Conservation (phyloP, 2,888 invertebrate species). For the Drosophila mercatorum region DNA sequence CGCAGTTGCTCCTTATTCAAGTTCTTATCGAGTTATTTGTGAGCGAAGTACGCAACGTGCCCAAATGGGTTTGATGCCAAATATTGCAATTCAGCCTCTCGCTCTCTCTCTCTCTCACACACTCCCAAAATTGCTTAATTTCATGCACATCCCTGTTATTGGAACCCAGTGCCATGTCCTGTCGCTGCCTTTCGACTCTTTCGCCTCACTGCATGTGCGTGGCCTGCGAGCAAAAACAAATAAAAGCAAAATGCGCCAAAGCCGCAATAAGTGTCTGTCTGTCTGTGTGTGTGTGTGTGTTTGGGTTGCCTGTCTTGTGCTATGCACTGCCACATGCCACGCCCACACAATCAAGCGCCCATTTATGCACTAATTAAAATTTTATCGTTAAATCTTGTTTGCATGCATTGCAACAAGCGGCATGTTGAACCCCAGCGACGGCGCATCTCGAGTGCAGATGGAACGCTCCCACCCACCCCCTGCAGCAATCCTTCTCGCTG, state of each 20-base stretch:
- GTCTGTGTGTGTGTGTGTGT: slow-evolving; percentile 25
- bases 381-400: slow-evolving; percentile 81
- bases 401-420: slow-evolving; percentile 74
- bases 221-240: slow-evolving; percentile 63
- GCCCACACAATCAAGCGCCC: slow-evolving; percentile 79
- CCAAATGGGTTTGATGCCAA: slow-evolving; percentile 45
- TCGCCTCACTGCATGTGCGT: slow-evolving; percentile 25
- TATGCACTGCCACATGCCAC: slow-evolving; percentile 65
- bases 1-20: slow-evolving; percentile 3
- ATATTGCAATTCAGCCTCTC: slow-evolving; percentile 22
- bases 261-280: slow-evolving; percentile 58
- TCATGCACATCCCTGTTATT: slow-evolving; percentile 49
- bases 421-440: slow-evolving; percentile 45
- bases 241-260: slow-evolving; percentile 69
- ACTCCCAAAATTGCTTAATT: slow-evolving; percentile 71
- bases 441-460: slow-evolving; percentile 20
- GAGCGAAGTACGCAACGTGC: slow-evolving; percentile 34
- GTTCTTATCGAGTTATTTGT: slow-evolving; percentile 27
- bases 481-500: neutral
- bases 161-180: neutral
- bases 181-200: neutral
- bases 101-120: neutral
- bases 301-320: slow-evolving; percentile 45
- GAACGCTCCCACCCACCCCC: neutral
- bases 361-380: slow-evolving; percentile 80